Evolutionary conservation across 1,140 invertebrate genomes (phyloP).

Genomic region (Myzus persicae): DNA sequence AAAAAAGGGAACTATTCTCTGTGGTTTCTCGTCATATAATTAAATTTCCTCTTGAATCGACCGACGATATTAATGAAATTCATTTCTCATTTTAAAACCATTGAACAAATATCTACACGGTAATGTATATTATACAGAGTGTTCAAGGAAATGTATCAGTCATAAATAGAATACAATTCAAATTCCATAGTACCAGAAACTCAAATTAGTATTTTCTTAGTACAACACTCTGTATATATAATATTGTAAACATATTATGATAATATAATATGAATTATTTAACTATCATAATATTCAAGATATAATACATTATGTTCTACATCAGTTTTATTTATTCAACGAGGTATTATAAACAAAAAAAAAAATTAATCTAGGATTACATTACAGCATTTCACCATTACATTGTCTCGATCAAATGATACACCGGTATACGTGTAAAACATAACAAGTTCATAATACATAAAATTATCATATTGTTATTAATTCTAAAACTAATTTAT

Average conservation of each 20-base stretch:
- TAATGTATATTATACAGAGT: not conserved
- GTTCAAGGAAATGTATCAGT: not conserved
- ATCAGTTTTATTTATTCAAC: not conserved
- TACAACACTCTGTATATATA: not conserved
- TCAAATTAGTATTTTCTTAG: not conserved
- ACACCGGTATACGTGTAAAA: not conserved
- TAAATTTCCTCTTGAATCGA: not conserved
- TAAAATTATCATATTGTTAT: not conserved
- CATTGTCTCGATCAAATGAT: not conserved
- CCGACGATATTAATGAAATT: conserved; percentile 24
- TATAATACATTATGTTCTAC: not conserved
- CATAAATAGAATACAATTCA: not conserved
- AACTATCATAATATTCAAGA: not conserved
- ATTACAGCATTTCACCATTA: not conserved
- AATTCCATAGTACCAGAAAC: not conserved
- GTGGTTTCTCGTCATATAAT: not conserved
- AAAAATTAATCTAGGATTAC: not conserved
- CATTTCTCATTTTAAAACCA: conserved; percentile 15
- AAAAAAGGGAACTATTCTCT: not conserved
- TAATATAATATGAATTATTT: too few species aligned
- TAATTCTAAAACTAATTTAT: not conserved
- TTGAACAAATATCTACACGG: not conserved
- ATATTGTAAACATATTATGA: not conserved
- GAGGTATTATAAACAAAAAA: not conserved
- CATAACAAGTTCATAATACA: not conserved